Evolutionary conservation across 2,888 invertebrate species (phyloP), one percentile per base, ranked within the genome.

Genomic region (Rutpela maculata): DNA sequence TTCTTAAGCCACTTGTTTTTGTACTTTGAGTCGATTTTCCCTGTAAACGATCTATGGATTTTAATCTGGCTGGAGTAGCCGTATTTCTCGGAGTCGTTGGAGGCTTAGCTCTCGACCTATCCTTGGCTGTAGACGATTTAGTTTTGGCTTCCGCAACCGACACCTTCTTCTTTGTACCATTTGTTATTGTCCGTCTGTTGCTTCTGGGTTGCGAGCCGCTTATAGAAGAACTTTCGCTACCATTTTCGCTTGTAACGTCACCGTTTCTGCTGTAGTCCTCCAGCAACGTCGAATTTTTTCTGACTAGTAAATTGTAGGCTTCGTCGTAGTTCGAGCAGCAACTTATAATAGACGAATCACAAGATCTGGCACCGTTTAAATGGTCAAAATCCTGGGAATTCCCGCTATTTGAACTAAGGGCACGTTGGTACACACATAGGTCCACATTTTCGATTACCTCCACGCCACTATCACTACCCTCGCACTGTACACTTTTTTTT

Each of bases 391-490:
- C 91, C 81, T 91, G 91, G 74, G 94, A 95, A 19, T 94, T 94
- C 0, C 94, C 93, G 83, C 92, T 92, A 82, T 91, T 92, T 70
- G 91, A 91, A 85, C 92, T 92, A 62, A 92, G 85, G n/a, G 91
- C 91, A 74, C 93, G 89, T 76, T 91, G 90, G 75, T 91, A 86
- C 15, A 77, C 80, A 68, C 90, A 91, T 67, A 87, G 84, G 80
- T 90, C 85, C 74, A 91, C 90, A 67, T 91, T 91, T 66, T 91
- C 91, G 75, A 91, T 88, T 2, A 95, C 94, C 86, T 96, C 96
- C 17, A 96, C 94, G 6, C 96, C 96, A 85, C 96, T 96, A 86
- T 96, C 96, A 87, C 95, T 95, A 76, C 96, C 95, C 78, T 95
- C 95, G 78, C 92, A 89, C 15, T 87, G 87, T 22, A 75, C 73